These are phyloP conservation scores for Drosophila gaucha DNA, from an alignment of 2,888 invertebrate species.

Conservation along the genomic window DNA sequence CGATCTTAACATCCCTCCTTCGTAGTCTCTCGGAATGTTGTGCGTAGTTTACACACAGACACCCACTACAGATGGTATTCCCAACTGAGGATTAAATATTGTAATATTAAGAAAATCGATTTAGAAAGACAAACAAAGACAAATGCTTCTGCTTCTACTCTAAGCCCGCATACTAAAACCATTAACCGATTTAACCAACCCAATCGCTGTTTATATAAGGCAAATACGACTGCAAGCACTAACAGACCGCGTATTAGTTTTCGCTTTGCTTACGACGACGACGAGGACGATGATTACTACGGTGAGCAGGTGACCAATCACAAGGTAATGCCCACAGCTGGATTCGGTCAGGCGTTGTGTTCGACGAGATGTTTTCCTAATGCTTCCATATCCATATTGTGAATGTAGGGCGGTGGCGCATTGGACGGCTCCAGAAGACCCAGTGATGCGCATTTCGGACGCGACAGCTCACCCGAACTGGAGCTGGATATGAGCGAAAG, in stretches of 20 bases:
- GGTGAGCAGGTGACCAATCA: constrained; percentile 50
- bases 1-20: not conserved
- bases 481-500: constrained; percentile 87
- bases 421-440: constrained; percentile 82
- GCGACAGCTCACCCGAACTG: constrained; percentile 87
- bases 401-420: constrained; percentile 76
- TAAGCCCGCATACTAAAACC: constrained; percentile 26
- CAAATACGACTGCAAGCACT: constrained; percentile 72
- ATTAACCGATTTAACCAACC: constrained; percentile 65
- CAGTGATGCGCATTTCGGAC: constrained; percentile 82
- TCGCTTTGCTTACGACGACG: constrained; percentile 84
- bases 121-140: constrained; percentile 15
- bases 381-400: constrained; percentile 3
- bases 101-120: constrained; percentile 8
- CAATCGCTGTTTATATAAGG: constrained; percentile 70
- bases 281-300: constrained; percentile 68
- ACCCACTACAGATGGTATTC: not conserved
- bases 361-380: constrained; percentile 12
- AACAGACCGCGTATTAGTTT: constrained; percentile 82
- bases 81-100: not conserved
- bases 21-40: not conserved
- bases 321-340: constrained; percentile 62
- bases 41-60: not conserved
- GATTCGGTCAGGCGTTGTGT: constrained; percentile 21
- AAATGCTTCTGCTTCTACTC: constrained; percentile 37